Conservation (phyloP, 2,797 vertebrate species). For the Poecile montanus region DNA sequence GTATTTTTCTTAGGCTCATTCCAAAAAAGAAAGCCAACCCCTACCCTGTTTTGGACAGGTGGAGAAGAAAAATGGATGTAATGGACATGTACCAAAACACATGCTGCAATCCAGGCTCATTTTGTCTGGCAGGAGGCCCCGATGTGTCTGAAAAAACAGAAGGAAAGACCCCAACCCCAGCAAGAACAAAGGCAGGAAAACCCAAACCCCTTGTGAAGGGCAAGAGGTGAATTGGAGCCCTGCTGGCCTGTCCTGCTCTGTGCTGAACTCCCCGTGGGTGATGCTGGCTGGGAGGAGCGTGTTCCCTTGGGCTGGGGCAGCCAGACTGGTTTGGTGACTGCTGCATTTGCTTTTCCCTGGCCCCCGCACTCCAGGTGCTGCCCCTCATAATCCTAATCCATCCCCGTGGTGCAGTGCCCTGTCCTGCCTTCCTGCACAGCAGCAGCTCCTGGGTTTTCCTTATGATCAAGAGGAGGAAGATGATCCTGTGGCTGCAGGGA, state of each 20-base stretch:
- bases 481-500: background rate
- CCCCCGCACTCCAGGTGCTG: background rate
- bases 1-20: background rate
- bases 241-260: background rate
- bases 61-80: background rate
- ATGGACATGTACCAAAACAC: background rate
- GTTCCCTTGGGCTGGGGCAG: background rate
- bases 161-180: background rate
- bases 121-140: background rate
- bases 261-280: background rate
- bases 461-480: background rate
- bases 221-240: background rate
- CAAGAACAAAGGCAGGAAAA: background rate
- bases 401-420: background rate
- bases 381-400: background rate
- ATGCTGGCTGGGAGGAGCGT: fast-evolving
- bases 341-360: background rate
- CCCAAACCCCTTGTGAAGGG: background rate
- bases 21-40: background rate
- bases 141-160: background rate
- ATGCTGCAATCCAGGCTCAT: background rate
- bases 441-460: background rate
- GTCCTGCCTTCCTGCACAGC: background rate
- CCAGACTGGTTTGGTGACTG: background rate
- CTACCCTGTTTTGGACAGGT: background rate